Evolutionary conservation across 2,888 invertebrate species (phyloP).

Genomic region (Drosophila falleni): DNA sequence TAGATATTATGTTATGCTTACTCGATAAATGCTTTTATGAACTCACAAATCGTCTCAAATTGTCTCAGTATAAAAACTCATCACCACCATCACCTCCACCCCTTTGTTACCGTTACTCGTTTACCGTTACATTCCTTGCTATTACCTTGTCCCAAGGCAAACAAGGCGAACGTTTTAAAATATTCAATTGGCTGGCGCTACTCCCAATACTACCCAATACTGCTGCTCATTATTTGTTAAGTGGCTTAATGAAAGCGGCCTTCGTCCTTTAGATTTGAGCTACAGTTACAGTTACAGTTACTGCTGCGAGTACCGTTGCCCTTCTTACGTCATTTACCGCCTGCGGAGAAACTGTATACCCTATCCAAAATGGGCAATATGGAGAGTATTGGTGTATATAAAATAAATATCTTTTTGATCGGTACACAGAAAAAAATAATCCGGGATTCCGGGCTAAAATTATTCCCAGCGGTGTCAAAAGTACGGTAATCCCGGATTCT

Average conservation of each 20-base stretch:
- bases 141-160: neutral
- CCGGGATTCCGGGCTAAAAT: too few relatives aligned
- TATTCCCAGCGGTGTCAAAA: too few relatives aligned
- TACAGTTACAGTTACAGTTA: neutral
- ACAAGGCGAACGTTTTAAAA: slow-evolving; percentile 55
- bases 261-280: slow-evolving; percentile 14
- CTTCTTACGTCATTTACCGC: neutral
- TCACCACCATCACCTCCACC: neutral
- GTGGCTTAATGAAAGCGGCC: slow-evolving; percentile 77
- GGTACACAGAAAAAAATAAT: too few relatives aligned
- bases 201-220: slow-evolving; percentile 31
- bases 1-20: neutral
- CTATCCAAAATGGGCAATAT: neutral
- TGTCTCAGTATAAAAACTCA: neutral
- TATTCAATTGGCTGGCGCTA: slow-evolving; percentile 64
- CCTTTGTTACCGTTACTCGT: neutral
- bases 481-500: too few relatives aligned
- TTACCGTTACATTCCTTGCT: neutral
- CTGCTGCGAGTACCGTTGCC: neutral
- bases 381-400: neutral
- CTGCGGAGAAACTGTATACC: slow-evolving; percentile 4
- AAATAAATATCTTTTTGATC: neutral
- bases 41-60: neutral
- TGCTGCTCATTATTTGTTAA: slow-evolving; percentile 80
- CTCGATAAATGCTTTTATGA: neutral